Evolutionary conservation across 1,140 invertebrate genomes (phyloP), one percentile per base, ranked within the genome.

Genomic region (Penaeus indicus): DNA sequence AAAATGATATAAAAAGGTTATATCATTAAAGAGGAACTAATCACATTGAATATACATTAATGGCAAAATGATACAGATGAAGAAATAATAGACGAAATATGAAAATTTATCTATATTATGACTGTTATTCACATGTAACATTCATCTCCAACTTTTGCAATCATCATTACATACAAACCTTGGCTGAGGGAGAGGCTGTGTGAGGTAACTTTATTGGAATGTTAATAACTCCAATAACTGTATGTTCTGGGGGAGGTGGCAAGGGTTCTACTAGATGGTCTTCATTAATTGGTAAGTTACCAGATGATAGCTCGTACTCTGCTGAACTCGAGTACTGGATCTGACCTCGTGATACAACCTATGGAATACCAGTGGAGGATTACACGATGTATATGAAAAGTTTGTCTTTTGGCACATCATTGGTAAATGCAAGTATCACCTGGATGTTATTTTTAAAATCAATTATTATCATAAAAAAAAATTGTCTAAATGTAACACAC

Each of bases 261-360:
- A 21, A 7, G 18, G 22, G 13, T n/a, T 25, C 42, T 75, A 75
- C 19, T 38, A 75, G 19, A 38, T 75, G 21, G 0, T 75, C 25
- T 32, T 19, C n/a, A 32, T 75, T 32, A 19, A 75, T 10, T 27
- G 72, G 72, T 19, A 75, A n/a, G 25, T 75, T n/a, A 19, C 25
- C 27, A 32, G 72, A 16, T 13, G 42, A 19, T 3, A 75, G 27
- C 5, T 75, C 72, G 8, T 75, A 75, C 72, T 75, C 72, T 21
- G 18, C n/a, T 32, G 25, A 32, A 38, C 42, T 25, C 7, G 72
- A 32, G 11, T 75, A 75, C 72, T 75, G 72, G 42, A 75, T 75
- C 25, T 75, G 72, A 32, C 72, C 72, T n/a, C 72, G 72, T 32
- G 72, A 75, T 32, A 75, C 42, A 75, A 75, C 72, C 72, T 75